These are phyloP conservation scores for Sesia bembeciformis DNA, from an alignment of 2,888 invertebrate genomes.

Conservation along the genomic window DNA sequence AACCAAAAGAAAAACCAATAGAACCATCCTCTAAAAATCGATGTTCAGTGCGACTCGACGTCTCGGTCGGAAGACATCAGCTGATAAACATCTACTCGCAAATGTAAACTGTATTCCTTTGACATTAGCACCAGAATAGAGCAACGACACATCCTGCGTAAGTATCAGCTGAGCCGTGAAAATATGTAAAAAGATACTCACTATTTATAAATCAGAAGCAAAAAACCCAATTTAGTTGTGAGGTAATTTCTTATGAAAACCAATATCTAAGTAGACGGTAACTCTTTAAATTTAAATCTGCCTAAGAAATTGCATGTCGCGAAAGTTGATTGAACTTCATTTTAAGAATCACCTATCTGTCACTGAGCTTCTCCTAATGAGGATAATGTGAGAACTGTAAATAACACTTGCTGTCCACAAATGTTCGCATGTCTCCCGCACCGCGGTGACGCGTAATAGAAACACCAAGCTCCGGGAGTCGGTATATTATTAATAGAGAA, in stretches of 20 bases:
- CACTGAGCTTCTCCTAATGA: background rate
- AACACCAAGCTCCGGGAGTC: conserved; percentile 27
- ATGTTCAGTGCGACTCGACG: too few species aligned
- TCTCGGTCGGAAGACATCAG: too few species aligned
- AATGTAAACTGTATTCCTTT: too few species aligned
- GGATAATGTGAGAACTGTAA: background rate
- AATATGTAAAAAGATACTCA: background rate
- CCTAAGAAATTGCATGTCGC: background rate
- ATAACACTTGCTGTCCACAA: background rate
- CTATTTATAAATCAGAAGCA: background rate
- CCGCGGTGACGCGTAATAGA: background rate
- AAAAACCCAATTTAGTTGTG: too few species aligned
- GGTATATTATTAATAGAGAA: conserved; percentile 33
- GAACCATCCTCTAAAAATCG: too few species aligned
- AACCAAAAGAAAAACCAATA: too few species aligned
- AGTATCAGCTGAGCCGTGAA: background rate
- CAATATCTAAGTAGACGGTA: too few species aligned
- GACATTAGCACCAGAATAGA: too few species aligned
- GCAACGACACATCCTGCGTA: background rate
- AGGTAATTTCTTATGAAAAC: too few species aligned
- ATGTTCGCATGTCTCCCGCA: background rate
- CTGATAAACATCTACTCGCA: too few species aligned
- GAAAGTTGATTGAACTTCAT: background rate
- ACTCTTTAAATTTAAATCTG: background rate
- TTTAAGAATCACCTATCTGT: background rate